Percentiles rank a stretch among this genome's conserved stretches.
These are phyloP conservation scores for Percopsis transmontana DNA, from an alignment of 2,113 vertebrate genomes.

Conservation along the genomic window DNA sequence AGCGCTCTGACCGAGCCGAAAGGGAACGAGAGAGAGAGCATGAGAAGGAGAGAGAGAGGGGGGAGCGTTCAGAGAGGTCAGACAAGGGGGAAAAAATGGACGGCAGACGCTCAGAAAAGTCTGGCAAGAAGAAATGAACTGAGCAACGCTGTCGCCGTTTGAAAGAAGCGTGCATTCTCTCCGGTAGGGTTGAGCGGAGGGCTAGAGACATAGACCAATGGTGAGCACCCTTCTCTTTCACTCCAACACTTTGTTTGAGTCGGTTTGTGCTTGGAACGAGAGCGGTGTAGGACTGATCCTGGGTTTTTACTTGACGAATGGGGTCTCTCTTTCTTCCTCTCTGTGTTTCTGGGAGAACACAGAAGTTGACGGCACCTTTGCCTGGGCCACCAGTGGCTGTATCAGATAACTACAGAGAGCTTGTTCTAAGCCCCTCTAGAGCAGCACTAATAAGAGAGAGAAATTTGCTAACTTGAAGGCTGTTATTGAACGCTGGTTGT, in stretches of 20 bases:
- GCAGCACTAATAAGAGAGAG: slow-evolving; percentile 17
- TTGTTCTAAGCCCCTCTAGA: background rate
- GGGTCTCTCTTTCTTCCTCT: slow-evolving; percentile 4
- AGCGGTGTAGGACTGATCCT: slow-evolving; percentile 36
- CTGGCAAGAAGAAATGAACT: slow-evolving; percentile 82
- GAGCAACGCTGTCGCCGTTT: background rate
- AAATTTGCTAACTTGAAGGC: slow-evolving; percentile 48
- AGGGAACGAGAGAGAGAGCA: slow-evolving; percentile 38
- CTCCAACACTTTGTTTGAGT: background rate
- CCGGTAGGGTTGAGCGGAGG: background rate
- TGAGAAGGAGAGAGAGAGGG: slow-evolving; percentile 56
- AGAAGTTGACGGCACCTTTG: slow-evolving; percentile 21
- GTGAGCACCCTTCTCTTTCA: slow-evolving; percentile 13
- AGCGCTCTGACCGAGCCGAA: slow-evolving; percentile 70
- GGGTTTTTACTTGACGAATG: slow-evolving; percentile 39
- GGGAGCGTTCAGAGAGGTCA: slow-evolving; percentile 69
- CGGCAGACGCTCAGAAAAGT: slow-evolving; percentile 74
- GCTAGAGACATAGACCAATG: slow-evolving; percentile 25
- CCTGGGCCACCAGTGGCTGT: slow-evolving; percentile 28
- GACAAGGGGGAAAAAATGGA: slow-evolving; percentile 75
- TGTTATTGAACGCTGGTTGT: slow-evolving; percentile 60
- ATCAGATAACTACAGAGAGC: slow-evolving; percentile 47
- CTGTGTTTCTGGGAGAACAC: slow-evolving; percentile 50
- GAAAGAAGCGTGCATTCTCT: slow-evolving; percentile 43
- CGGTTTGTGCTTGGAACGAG: slow-evolving; percentile 47